A percentile compares a stretch with the other conserved stretches of the same genome.
Evolutionary conservation across 1,140 invertebrate genomes (phyloP).

Genomic region (Melipona quadrifasciata): DNA sequence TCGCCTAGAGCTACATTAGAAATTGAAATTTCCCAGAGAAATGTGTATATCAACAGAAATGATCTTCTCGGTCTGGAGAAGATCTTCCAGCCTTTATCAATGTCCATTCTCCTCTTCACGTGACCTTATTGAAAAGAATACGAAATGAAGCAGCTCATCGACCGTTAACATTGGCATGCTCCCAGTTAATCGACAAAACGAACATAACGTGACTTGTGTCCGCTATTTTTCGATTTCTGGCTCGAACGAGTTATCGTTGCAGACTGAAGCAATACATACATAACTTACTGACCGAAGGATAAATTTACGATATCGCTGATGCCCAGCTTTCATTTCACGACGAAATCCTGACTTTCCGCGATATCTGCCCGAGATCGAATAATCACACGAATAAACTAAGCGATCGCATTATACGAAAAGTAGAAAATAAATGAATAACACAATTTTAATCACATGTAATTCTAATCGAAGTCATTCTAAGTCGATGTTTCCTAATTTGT

Average conservation of each 20-base stretch:
- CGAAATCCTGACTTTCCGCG: neutral
- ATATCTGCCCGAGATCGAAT: neutral
- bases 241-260: slow-evolving; percentile 19
- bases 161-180: slow-evolving; percentile 69
- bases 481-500: too few relatives aligned
- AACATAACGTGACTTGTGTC: slow-evolving; percentile 67
- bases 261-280: slow-evolving; percentile 5
- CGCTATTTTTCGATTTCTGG: slow-evolving; percentile 55
- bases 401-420: neutral
- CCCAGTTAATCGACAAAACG: slow-evolving; percentile 59
- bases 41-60: slow-evolving; percentile 20
- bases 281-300: slow-evolving; percentile 12
- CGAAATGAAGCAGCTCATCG: slow-evolving; percentile 49
- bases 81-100: neutral
- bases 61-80: neutral
- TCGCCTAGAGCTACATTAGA: neutral
- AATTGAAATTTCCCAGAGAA: neutral
- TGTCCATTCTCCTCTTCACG: slow-evolving; percentile 13
- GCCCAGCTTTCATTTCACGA: neutral
- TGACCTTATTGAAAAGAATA: slow-evolving; percentile 44
- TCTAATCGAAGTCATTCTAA: too few relatives aligned
- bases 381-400: neutral
- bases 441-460: too few relatives aligned
- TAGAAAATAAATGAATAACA: neutral
- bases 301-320: slow-evolving; percentile 19